Base-by-base conservation (phyloP, 2,888 invertebrate genomes). In the Periphyllus acericola region DNA sequence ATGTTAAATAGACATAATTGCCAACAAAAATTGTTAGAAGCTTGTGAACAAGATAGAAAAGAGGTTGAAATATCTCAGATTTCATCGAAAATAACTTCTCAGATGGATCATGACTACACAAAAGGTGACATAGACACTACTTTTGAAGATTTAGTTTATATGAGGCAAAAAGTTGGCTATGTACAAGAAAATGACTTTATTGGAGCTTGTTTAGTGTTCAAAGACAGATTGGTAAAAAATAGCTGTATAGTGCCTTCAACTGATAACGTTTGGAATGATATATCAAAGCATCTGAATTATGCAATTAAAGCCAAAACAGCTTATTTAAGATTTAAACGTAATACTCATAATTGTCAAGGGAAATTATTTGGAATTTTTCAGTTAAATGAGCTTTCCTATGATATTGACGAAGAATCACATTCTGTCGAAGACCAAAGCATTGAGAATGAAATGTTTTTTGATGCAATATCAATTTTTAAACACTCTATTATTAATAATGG, bases 101-200 rank as follows among this genome's bases (percentile, higher is more conserved):
- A 87, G 40, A 81, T 87, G 66, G 87, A 87, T 36, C 87, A 87
- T 8, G 87, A 87, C n/a, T 87, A 87, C 21, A 74, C 66, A 19
- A 87, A 81, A 75, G 81, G 87, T 46, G 74, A 81, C 0, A 19
- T n/a, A 9, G 74, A 75, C 6, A 87, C 74, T 40, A 81, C 40
- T 87, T 81, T 81, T 81, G 81, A 87, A 81, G 74, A 87, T 81
- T 60, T 87, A 25, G 46, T 74, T n/a, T 81, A 60, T 0, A 87
- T 81, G 81, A 87, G 74, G 74, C 87, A 87, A 81, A 87, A 87
- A 74, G 86, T 86, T 72, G 87, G 87, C 21, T 81, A 87, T 66
- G 87, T 87, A 60, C 87, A 87, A 74, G 87, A 87, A 75, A 87
- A 74, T 66, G 87, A 87, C 32, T 87, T 87, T 6, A 60, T 87